phyloP scores from a whole-genome alignment of 2,113 vertebrate genomes.

The Neotoma lepida region DNA sequence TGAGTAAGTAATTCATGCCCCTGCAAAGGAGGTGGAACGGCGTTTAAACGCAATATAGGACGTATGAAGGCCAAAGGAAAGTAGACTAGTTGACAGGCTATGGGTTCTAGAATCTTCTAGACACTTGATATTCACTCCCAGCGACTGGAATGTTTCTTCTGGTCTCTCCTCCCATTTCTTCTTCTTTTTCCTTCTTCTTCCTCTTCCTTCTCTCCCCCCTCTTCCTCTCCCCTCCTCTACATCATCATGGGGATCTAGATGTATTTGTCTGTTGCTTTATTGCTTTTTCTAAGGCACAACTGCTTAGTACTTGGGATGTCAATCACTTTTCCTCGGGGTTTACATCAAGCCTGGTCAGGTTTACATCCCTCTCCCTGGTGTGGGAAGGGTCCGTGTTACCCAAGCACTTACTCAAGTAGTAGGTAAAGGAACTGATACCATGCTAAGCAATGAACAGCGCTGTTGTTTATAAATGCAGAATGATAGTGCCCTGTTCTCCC shows the following conservation, averaged over 20 bases:
- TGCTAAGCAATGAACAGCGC: neutral
- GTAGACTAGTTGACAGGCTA: neutral
- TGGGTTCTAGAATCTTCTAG: neutral
- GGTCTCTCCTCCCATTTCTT: neutral
- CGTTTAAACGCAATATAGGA: neutral
- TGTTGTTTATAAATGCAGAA: neutral
- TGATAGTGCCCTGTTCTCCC: accelerated
- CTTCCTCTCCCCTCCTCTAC: neutral
- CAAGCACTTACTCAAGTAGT: neutral
- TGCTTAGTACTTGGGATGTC: neutral
- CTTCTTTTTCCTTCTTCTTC: neutral
- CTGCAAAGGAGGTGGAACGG: neutral
- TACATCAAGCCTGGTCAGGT: neutral
- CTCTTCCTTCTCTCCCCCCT: neutral
- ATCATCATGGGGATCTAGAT: neutral
- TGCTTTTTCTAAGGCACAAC: neutral
- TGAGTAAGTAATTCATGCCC: neutral
- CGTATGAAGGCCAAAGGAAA: neutral
- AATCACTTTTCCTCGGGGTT: neutral
- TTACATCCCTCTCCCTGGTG: no score
- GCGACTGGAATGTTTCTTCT: neutral
- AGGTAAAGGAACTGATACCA: neutral
- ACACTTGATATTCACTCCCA: neutral
- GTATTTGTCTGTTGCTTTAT: neutral
- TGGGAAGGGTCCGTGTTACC: neutral